A percentile compares a stretch with the other conserved stretches of the same genome.
Evolutionary conservation across 2,113 vertebrate species (phyloP).

Genomic region (Seriola dumerili): DNA sequence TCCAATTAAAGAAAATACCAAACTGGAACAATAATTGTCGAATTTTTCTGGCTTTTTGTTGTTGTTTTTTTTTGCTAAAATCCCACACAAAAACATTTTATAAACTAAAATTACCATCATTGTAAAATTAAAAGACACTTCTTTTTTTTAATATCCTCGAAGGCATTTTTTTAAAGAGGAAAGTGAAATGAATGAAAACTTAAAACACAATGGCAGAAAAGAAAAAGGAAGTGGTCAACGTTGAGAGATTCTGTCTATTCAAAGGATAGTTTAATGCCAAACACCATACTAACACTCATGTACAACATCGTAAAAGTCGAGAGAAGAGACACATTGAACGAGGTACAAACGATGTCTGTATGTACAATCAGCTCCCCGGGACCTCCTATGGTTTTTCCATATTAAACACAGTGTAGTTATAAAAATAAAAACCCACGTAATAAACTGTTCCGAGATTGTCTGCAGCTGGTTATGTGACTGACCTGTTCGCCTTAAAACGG

Average conservation of each 20-base stretch:
- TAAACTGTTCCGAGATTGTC: slow-evolving; percentile 81
- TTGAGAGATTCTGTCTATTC: slow-evolving; percentile 59
- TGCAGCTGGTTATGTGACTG: slow-evolving; percentile 70
- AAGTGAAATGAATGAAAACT: no score
- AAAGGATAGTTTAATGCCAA: slow-evolving; percentile 87
- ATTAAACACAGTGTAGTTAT: slow-evolving; percentile 71
- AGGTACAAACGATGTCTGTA: slow-evolving; percentile 80
- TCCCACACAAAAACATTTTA: no score
- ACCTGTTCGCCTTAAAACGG: slow-evolving; percentile 27
- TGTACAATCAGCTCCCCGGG: slow-evolving; percentile 76
- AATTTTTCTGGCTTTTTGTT: no score
- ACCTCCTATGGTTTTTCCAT: slow-evolving; percentile 56
- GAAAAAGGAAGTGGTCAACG: neutral
- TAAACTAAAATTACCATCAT: no score
- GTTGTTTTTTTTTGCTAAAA: neutral
- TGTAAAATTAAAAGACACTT: neutral
- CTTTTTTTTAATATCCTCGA: neutral
- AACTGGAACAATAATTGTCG: neutral
- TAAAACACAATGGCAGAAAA: neutral
- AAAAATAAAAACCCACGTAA: slow-evolving; percentile 79
- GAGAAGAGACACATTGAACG: slow-evolving; percentile 76
- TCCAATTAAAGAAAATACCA: no score
- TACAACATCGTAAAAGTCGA: slow-evolving; percentile 86
- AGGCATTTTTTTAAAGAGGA: neutral
- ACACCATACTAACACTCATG: slow-evolving; percentile 86